Base-by-base conservation (phyloP, 2,888 invertebrate genomes). In the Chironomus tentans region DNA sequence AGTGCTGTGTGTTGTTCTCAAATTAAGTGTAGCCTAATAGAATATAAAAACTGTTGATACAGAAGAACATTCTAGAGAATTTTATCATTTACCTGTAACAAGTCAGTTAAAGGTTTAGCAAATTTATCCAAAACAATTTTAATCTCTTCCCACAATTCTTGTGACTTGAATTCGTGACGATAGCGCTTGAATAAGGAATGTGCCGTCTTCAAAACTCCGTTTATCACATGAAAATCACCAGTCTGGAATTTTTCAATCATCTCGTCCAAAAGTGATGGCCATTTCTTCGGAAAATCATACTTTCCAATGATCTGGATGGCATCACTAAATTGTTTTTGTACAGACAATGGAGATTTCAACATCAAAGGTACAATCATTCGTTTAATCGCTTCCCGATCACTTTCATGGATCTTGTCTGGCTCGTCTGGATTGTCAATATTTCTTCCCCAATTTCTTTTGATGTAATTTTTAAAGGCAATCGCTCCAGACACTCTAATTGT, bases 101-200 rank as follows among this genome's bases (percentile, higher is more conserved):
- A 86, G 82, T 96, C 93, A 0, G 98, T 98, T 56, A 99, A 87
- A 0, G 98, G 96, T 80, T 93, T 90, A 0, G 98, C 97, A 85
- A 99, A 93, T 80, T 92, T 92, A 77, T 96, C 95, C 78, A 99
- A 84, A 0, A 99, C 98, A 85, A 94, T 92, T 83, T 97, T 97
- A 78, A 99, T 98, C 85, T 99, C 99, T 73, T 89, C 90, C 98
- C 98, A 99, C 3, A 99, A 86, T 77, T 89, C 88, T 82, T 98
- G 92, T 0, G 97, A 97, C 83, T 97, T 97, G 83, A 97, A 96
- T 84, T 98, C 98, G 81, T 91, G 94, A 71, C 98, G 89, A 84
- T 99, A 98, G 79, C 95, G 89, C 83, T 97, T 96, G 85, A 99
- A 98, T 1, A 99, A 86, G 0, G 98, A 98, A 84, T 99, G 97